A percentile compares a stretch with the other conserved stretches of the same genome.
Evolutionary conservation across 2,888 invertebrate species (phyloP).

Genomic region (Tachystola acroxantha): DNA sequence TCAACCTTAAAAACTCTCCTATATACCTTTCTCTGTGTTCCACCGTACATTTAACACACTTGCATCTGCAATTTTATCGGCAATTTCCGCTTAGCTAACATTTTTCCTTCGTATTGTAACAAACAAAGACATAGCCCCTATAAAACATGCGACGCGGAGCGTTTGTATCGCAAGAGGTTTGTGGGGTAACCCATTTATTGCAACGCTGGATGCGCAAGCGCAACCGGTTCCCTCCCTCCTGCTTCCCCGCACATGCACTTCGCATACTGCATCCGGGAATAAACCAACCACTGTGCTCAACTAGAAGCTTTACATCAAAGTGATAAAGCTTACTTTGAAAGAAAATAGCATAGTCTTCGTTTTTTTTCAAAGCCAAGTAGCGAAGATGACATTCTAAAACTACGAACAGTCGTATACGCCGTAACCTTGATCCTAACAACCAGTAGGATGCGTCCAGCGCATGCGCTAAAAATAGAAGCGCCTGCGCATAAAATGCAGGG

Average conservation of each 20-base stretch:
- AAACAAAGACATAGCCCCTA: not conserved
- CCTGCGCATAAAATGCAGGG: constrained; percentile 57
- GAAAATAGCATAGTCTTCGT: not conserved
- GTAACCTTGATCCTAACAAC: constrained; percentile 71
- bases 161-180: constrained; percentile 72
- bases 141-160: constrained; percentile 9
- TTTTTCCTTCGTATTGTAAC: not conserved
- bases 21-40: too few species aligned
- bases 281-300: constrained; percentile 16
- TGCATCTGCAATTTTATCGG: not conserved
- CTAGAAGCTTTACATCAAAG: constrained; percentile 20
- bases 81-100: not conserved
- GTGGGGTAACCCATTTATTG: constrained; percentile 75
- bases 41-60: too few species aligned
- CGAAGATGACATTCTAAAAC: constrained; percentile 52
- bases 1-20: too few species aligned
- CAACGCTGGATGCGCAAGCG: constrained; percentile 45
- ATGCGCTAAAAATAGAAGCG: constrained; percentile 64
- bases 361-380: constrained; percentile 28
- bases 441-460: constrained; percentile 67
- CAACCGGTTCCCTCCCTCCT: constrained; percentile 51
- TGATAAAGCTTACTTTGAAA: constrained; percentile 30
- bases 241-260: constrained; percentile 31
- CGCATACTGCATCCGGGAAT: constrained; percentile 63
- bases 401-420: constrained; percentile 35